Evolutionary conservation across 2,797 vertebrate species (phyloP).

Genomic region (Mallotus villosus): DNA sequence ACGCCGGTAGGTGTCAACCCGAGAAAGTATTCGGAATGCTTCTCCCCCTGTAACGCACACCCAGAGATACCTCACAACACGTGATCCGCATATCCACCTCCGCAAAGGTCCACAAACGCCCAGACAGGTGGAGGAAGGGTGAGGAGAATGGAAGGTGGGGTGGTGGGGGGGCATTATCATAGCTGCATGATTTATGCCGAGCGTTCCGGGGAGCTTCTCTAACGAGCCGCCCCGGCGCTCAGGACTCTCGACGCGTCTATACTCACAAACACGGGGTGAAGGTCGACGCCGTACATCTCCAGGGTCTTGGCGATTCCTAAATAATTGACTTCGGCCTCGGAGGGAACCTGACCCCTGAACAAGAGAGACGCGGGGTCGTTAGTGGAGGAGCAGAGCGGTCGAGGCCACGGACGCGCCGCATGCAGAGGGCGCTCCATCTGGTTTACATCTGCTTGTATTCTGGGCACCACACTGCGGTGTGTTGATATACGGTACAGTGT

Average conservation of each 20-base stretch:
- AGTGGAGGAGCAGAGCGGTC: neutral
- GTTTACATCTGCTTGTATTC: too few relatives aligned
- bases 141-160: too few relatives aligned
- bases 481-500: neutral
- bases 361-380: neutral
- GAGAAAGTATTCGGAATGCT: slow-evolving; percentile 87
- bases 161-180: too few relatives aligned
- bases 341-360: slow-evolving; percentile 14
- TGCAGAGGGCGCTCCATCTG: neutral
- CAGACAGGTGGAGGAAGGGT: too few relatives aligned
- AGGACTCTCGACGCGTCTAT: slow-evolving; percentile 34
- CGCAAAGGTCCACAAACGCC: too few relatives aligned
- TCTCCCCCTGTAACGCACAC: slow-evolving; percentile 79
- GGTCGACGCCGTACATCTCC: slow-evolving; percentile 91
- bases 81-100: too few relatives aligned
- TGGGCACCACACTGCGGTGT: too few relatives aligned
- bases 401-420: neutral
- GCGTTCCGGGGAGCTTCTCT: too few relatives aligned
- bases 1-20: slow-evolving; percentile 86
- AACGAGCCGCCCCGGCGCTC: too few relatives aligned
- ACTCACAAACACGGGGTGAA: slow-evolving; percentile 89
- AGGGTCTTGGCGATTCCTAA: slow-evolving; percentile 77
- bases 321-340: slow-evolving; percentile 15
- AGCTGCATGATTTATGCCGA: too few relatives aligned
- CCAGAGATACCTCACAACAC: too few relatives aligned